Percentiles rank a stretch among this genome's conserved stretches.
Evolutionary conservation across 2,888 invertebrate genomes (phyloP).

Genomic region (Aplocera efformata): DNA sequence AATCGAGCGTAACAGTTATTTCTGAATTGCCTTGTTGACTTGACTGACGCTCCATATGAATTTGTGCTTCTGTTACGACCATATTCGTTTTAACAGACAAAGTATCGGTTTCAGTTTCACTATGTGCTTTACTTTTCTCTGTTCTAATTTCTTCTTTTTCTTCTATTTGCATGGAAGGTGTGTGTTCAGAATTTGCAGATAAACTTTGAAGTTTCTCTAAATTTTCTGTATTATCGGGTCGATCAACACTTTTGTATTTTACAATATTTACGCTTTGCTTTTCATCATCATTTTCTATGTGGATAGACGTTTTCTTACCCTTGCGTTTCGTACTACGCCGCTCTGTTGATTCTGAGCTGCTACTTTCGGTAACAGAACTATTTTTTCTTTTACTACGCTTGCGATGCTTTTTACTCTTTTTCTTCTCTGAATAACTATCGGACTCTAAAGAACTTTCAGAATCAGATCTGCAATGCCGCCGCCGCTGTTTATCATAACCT

Average conservation of each 20-base stretch:
- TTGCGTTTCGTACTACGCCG: slow-evolving; percentile 64
- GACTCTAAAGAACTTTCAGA: slow-evolving; percentile 61
- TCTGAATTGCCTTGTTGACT: slow-evolving; percentile 67
- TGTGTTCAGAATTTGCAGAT: slow-evolving; percentile 19
- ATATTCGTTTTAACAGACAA: slow-evolving; percentile 72
- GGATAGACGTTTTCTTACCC: slow-evolving; percentile 72
- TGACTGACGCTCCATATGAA: slow-evolving; percentile 71
- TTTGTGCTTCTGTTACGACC: slow-evolving; percentile 76
- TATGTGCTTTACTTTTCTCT: slow-evolving; percentile 53
- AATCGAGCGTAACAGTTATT: slow-evolving; percentile 67
- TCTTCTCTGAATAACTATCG: slow-evolving; percentile 57
- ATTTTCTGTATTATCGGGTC: slow-evolving; percentile 37
- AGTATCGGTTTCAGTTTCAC: slow-evolving; percentile 74
- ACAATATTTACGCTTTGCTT: slow-evolving; percentile 73
- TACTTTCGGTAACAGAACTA: slow-evolving; percentile 64
- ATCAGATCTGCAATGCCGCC: slow-evolving; percentile 50
- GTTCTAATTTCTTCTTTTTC: slow-evolving; percentile 44
- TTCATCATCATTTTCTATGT: slow-evolving; percentile 64
- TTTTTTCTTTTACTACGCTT: slow-evolving; percentile 67
- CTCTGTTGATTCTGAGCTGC: slow-evolving; percentile 68
- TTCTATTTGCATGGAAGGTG: slow-evolving; percentile 45
- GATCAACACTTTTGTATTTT: slow-evolving; percentile 58
- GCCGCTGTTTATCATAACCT: slow-evolving; percentile 49
- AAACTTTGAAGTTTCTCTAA: slow-evolving; percentile 42
- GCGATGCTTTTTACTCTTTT: slow-evolving; percentile 62